These are phyloP conservation scores for Diaperis boleti DNA, from an alignment of 2,888 invertebrate species.

Conservation along the genomic window DNA sequence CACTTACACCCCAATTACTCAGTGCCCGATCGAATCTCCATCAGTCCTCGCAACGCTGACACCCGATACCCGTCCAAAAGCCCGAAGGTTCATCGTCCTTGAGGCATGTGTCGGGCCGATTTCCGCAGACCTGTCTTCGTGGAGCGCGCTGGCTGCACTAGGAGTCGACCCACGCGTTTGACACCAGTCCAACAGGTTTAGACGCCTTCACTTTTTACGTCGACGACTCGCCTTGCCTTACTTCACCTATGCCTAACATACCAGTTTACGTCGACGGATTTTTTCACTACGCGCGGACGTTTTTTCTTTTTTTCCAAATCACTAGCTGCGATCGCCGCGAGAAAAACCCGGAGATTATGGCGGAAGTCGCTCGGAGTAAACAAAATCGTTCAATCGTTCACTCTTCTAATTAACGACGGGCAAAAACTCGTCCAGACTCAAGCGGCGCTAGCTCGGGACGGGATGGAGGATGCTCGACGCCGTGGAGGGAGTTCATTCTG, in stretches of 20 bases:
- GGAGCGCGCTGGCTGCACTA: conserved; percentile 55
- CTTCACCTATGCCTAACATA: conserved; percentile 45
- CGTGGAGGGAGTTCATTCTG: too few species aligned
- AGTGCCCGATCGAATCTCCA: conserved; percentile 18
- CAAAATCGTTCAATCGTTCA: conserved; percentile 30
- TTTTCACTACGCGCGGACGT: too few species aligned
- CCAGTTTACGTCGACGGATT: conserved; percentile 39
- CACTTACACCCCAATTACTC: conserved; percentile 38
- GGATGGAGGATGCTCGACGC: too few species aligned
- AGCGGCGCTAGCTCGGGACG: neutral
- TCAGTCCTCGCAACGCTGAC: conserved; percentile 7
- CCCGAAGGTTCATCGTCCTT: conserved; percentile 57
- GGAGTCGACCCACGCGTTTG: conserved; percentile 66
- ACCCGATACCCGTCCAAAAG: conserved; percentile 40
- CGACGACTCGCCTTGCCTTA: conserved; percentile 49
- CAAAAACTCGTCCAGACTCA: conserved; percentile 24
- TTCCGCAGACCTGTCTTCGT: conserved; percentile 55
- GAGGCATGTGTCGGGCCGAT: conserved; percentile 52
- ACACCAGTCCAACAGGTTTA: conserved; percentile 68
- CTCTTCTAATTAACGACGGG: conserved; percentile 23
- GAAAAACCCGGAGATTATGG: conserved; percentile 26
- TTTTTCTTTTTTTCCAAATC: conserved; percentile 33
- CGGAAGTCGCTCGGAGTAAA: conserved; percentile 26
- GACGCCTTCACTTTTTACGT: conserved; percentile 67
- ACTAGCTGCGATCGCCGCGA: conserved; percentile 25